Conservation (phyloP, 2,797 vertebrate genomes). For the Eptatretus atami region DNA sequence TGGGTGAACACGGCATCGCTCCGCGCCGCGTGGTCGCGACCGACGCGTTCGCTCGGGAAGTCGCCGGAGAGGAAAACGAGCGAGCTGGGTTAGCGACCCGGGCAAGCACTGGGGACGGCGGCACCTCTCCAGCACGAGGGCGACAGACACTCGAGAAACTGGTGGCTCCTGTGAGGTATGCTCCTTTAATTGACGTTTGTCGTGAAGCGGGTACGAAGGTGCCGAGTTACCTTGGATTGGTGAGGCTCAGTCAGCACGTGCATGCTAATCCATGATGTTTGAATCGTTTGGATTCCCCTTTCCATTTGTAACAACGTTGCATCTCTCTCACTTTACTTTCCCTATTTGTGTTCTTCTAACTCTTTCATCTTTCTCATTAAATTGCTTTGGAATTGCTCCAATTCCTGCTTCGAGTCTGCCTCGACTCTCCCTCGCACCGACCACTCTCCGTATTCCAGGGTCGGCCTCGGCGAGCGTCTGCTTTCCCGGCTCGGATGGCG, state of each 20-base stretch:
- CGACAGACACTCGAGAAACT: conserved; percentile 26
- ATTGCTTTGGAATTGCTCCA: neutral
- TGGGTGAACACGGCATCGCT: conserved; percentile 66
- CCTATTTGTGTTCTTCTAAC: too few relatives aligned
- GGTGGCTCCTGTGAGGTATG: neutral
- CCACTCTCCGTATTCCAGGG: conserved; percentile 16
- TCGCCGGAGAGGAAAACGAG: conserved; percentile 26
- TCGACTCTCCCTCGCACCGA: neutral
- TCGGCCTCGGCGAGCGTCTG: conserved; percentile 45
- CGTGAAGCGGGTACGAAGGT: neutral
- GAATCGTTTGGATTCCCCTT: too few relatives aligned
- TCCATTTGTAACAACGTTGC: too few relatives aligned
- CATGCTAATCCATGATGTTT: neutral
- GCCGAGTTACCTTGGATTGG: neutral
- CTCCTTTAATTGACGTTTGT: neutral
- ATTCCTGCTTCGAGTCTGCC: neutral
- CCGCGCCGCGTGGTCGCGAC: conserved; percentile 47
- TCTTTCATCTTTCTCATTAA: neutral
- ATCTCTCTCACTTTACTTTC: too few relatives aligned
- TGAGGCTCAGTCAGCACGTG: neutral
- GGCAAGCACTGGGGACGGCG: conserved; percentile 11
- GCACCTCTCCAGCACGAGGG: conserved; percentile 41
- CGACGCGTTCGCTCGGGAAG: conserved; percentile 38
- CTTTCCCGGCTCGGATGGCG: conserved; percentile 76
- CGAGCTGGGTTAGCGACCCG: conserved; percentile 36